Evolutionary conservation across 2,797 vertebrate species (phyloP).

Genomic region (Bovichtus variegatus): DNA sequence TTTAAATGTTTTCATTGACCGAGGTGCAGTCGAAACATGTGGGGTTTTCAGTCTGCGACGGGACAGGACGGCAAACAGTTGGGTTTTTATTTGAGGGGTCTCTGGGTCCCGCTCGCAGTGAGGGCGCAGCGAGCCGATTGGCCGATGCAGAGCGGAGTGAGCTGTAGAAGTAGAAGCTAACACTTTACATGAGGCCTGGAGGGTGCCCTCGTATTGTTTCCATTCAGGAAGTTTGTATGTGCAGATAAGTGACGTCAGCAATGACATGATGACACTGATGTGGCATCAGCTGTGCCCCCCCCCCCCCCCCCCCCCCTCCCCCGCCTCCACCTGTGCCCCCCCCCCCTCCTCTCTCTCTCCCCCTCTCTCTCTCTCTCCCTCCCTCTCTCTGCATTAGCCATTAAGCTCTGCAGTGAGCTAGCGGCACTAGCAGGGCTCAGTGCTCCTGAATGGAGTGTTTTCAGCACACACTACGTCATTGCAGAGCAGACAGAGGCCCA

Average conservation of each 20-base stretch:
- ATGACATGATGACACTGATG: slow-evolving; percentile 12
- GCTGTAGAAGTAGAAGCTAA: not conserved
- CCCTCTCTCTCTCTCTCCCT: too few relatives aligned
- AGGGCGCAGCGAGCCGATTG: too few relatives aligned
- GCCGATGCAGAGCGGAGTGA: too few relatives aligned
- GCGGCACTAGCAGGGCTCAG: slow-evolving; percentile 29
- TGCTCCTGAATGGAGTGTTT: slow-evolving; percentile 51
- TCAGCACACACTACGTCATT: slow-evolving; percentile 21
- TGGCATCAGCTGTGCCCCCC: slow-evolving; percentile 49
- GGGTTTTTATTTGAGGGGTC: too few relatives aligned
- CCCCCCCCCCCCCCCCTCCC: too few relatives aligned
- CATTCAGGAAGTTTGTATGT: not conserved
- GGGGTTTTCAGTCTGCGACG: too few relatives aligned
- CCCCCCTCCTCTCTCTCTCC: not conserved
- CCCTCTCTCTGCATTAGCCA: slow-evolving; percentile 30
- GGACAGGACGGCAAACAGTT: too few relatives aligned
- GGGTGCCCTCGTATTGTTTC: not conserved
- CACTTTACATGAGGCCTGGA: not conserved
- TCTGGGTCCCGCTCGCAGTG: too few relatives aligned
- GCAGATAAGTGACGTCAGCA: slow-evolving; percentile 23
- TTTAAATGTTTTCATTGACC: too few relatives aligned
- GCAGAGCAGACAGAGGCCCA: slow-evolving; percentile 6
- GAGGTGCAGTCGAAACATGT: too few relatives aligned
- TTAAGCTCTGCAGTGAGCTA: slow-evolving; percentile 29
- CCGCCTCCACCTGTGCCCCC: too few relatives aligned